Evolutionary conservation across 2,888 invertebrate species (phyloP), one percentile per base, ranked within the genome.

Genomic region (Chalcis sispes): DNA sequence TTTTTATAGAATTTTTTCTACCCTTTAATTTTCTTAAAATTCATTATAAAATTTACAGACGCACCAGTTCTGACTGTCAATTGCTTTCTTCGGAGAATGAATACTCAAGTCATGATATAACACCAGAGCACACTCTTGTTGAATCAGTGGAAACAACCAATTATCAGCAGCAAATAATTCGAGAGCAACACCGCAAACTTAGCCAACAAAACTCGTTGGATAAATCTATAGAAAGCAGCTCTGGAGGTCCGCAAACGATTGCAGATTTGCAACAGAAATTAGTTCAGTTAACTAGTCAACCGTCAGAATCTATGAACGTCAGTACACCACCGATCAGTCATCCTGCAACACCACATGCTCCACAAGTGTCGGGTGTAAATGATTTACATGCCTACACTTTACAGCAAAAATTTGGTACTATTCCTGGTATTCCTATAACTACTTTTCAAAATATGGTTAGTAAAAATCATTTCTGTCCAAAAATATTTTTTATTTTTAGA

Each of bases 301-400:
- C 89, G 23, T 88, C 88, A 20, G 90, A 90, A 80, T 83, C 85
- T 69, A 75, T 89, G 29, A 86, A 85, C 59, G 84, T 89, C 59
- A 86, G 86, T 42, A 86, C 88, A 58, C 89, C 89, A 52, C 92
- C 92, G 64, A 91, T 92, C 18, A 91, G 91, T 81, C 90, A 91
- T 83, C 90, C 91, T 7, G 90, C 93, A 80, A 93, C 94, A 40
- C 94, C 94, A 5, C 93, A 92, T 86, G 78, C 92, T 81, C 90
- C 90, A 77, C 92, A 92, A 74, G 90, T 91, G 1, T 50, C 81
- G 18, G 82, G 82, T 8, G 82, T 82, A 65, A 93, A 94, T 86
- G 93, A 91, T 85, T 91, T 92, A 59, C 93, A 94, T 85, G 92
- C 94, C 91, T 91, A 93, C 82, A 92, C 91, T 61, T 88, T 94